phyloP scores from a whole-genome alignment of 2,797 vertebrate species.

The Sebastolobus altivelis region DNA sequence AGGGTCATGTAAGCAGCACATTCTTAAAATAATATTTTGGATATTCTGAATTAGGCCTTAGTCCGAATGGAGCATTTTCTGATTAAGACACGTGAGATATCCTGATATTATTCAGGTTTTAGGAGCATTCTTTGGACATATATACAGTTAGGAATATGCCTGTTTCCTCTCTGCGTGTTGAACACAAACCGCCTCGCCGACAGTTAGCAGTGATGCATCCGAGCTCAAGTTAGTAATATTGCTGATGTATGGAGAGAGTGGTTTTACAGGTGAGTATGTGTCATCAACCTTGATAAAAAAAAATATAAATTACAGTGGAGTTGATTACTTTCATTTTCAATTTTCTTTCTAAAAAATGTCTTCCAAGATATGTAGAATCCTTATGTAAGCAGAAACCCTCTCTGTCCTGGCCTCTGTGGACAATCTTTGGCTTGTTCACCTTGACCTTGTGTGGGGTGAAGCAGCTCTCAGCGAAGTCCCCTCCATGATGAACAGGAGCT shows the following conservation, averaged over 20 bases:
- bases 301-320: not conserved
- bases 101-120: too few species aligned
- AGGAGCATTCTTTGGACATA: too few species aligned
- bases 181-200: too few species aligned
- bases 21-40: too few species aligned
- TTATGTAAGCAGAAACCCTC: not conserved
- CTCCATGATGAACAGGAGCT: constrained; percentile 6
- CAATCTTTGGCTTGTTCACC: constrained; percentile 26
- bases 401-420: not conserved
- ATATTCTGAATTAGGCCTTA: too few species aligned
- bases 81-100: too few species aligned
- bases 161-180: too few species aligned
- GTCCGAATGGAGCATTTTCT: too few species aligned
- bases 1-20: too few species aligned
- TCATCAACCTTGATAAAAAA: not conserved
- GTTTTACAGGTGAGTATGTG: not conserved
- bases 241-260: not conserved
- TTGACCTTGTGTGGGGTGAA: constrained; percentile 46
- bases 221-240: not conserved
- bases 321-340: not conserved
- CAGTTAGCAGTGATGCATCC: too few species aligned
- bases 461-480: constrained; percentile 23
- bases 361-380: not conserved
- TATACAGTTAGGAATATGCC: too few species aligned
- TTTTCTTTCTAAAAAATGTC: not conserved